These are phyloP conservation scores for Narcine bancroftii DNA, from an alignment of 2,113 vertebrate genomes.

Conservation along the genomic window DNA sequence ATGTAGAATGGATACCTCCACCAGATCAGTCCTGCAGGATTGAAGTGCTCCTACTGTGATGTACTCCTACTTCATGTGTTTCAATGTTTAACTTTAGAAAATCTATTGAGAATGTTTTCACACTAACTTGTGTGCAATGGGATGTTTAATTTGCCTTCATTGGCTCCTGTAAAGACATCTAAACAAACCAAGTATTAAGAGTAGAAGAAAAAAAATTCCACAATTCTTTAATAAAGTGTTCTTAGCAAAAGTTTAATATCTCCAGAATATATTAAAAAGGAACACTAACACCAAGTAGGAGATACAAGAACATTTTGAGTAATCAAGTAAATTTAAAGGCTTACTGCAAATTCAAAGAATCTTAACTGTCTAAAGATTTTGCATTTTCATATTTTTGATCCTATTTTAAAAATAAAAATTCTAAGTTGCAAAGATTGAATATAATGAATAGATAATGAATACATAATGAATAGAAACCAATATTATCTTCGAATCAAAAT, in stretches of 20 bases:
- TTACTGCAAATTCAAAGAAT: not conserved
- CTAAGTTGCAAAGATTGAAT: too few species aligned
- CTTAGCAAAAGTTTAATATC: too few species aligned
- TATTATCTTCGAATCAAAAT: not conserved
- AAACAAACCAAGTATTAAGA: not conserved
- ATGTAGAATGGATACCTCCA: too few species aligned
- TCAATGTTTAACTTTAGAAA: not conserved
- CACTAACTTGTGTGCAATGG: not conserved
- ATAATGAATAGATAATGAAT: too few species aligned
- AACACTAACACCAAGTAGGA: not conserved
- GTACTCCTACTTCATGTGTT: too few species aligned
- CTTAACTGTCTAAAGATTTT: not conserved
- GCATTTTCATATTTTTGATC: not conserved
- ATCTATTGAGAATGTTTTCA: not conserved
- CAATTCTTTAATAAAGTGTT: too few species aligned
- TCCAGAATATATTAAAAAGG: not conserved
- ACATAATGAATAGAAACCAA: too few species aligned
- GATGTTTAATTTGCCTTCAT: not conserved
- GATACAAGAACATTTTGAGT: not conserved
- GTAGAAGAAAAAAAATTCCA: not conserved
- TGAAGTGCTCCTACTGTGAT: too few species aligned
- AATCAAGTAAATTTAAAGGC: not conserved
- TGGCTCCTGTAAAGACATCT: not conserved
- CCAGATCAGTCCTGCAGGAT: too few species aligned
- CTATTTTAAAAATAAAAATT: not conserved